phyloP scores from a whole-genome alignment of 2,888 invertebrate species.

The Trissolcus japonicus region DNA sequence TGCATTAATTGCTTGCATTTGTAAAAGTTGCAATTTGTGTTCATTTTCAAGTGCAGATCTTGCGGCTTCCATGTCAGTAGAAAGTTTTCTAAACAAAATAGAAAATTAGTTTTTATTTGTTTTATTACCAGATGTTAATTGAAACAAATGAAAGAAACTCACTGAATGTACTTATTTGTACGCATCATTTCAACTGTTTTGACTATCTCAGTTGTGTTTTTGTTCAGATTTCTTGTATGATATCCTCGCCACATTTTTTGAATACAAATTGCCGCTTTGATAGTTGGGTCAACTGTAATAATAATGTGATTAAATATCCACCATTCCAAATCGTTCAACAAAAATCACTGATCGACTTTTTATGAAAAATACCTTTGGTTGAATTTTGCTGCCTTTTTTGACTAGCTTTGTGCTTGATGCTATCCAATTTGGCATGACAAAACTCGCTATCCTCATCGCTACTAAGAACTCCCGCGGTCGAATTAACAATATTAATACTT shows the following conservation, averaged over 20 bases:
- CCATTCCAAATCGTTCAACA: background rate
- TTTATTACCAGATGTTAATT: background rate
- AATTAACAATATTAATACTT: conserved; percentile 58
- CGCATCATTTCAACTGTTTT: conserved; percentile 86
- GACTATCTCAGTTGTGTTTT: conserved; percentile 80
- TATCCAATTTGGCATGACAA: conserved; percentile 82
- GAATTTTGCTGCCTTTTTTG: conserved; percentile 75
- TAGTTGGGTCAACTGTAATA: conserved; percentile 67
- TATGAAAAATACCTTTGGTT: conserved; percentile 62
- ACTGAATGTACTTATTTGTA: conserved; percentile 90
- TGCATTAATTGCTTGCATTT: conserved; percentile 93
- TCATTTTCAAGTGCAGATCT: conserved; percentile 90
- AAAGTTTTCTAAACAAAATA: conserved; percentile 80
- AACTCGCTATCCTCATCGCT: conserved; percentile 82
- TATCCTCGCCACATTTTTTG: conserved; percentile 93
- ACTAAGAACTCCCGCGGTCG: conserved; percentile 49
- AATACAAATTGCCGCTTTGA: conserved; percentile 84
- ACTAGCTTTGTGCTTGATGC: conserved; percentile 81
- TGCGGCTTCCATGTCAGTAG: conserved; percentile 90
- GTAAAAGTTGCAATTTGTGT: conserved; percentile 88
- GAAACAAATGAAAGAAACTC: conserved; percentile 69
- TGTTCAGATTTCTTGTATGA: conserved; percentile 84
- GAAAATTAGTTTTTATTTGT: background rate
- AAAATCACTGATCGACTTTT: background rate
- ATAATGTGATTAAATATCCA: background rate